A percentile compares a stretch with the other conserved stretches of the same genome.
Evolutionary conservation across 2,113 vertebrate genomes (phyloP).

Genomic region (Mobula hypostoma): DNA sequence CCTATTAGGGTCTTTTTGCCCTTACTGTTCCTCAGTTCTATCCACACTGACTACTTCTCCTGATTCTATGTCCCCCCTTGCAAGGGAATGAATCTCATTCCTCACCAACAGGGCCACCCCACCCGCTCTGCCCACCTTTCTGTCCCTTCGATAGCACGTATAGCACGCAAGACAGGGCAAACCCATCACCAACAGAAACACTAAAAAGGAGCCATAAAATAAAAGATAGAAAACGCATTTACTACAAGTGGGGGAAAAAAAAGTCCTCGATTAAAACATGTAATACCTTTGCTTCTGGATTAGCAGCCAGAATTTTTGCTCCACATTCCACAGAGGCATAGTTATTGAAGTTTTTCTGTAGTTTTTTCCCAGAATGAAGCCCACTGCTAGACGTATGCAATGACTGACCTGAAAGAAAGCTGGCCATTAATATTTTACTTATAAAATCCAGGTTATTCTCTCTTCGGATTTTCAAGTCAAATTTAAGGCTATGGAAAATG

Average conservation of each 20-base stretch:
- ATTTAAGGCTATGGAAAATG: background rate
- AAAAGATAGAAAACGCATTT: background rate
- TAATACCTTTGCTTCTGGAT: constrained; percentile 90
- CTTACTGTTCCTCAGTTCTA: too few relatives aligned
- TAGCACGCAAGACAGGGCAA: too few relatives aligned
- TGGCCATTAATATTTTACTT: constrained; percentile 14
- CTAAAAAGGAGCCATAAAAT: background rate
- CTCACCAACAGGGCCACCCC: too few relatives aligned
- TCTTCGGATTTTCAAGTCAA: background rate
- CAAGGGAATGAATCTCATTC: too few relatives aligned
- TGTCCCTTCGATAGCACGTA: too few relatives aligned
- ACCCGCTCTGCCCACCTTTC: too few relatives aligned
- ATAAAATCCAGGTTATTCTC: background rate
- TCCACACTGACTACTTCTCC: too few relatives aligned
- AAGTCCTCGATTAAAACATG: background rate
- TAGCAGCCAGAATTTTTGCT: constrained; percentile 93
- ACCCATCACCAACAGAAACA: too few relatives aligned
- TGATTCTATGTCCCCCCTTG: too few relatives aligned
- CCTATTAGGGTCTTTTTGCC: too few relatives aligned
- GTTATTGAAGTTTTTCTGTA: constrained; percentile 96
- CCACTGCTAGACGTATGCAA: constrained; percentile 76
- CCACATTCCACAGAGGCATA: constrained; percentile 97
- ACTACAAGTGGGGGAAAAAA: too few relatives aligned
- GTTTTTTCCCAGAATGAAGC: constrained; percentile 79
- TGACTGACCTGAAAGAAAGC: constrained; percentile 75